Percentiles rank a stretch among this genome's conserved stretches.
Evolutionary conservation across 1,140 invertebrate genomes (phyloP).

Genomic region (Vollenhovia emeryi): DNA sequence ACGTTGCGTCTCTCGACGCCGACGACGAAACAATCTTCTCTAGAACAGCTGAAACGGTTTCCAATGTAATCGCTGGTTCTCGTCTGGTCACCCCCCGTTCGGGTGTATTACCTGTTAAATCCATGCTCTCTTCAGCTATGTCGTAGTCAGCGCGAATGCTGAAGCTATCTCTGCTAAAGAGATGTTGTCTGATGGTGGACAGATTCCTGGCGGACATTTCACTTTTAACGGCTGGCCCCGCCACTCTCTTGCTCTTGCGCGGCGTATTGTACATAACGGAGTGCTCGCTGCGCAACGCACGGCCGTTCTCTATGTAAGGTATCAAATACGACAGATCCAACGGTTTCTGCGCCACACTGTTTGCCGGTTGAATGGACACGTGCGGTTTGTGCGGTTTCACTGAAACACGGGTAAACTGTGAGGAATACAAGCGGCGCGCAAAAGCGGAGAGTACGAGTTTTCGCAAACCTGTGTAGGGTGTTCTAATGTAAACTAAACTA

Average conservation of each 20-base stretch:
- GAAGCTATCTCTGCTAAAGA: slow-evolving; percentile 83
- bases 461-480: slow-evolving; percentile 81
- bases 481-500: slow-evolving; percentile 78
- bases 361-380: slow-evolving; percentile 81
- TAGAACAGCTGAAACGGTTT: slow-evolving; percentile 18
- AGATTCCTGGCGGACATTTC: slow-evolving; percentile 75
- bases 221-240: slow-evolving; percentile 56
- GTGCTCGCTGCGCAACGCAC: slow-evolving; percentile 79
- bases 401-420: slow-evolving; percentile 55
- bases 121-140: slow-evolving; percentile 76
- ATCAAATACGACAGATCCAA: slow-evolving; percentile 79
- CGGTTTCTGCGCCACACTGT: slow-evolving; percentile 73
- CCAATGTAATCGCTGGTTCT: not conserved
- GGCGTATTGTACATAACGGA: slow-evolving; percentile 84
- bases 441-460: not conserved
- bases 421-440: not conserved
- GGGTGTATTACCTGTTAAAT: slow-evolving; percentile 79
- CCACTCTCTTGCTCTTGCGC: slow-evolving; percentile 61
- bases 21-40: slow-evolving; percentile 1
- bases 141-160: slow-evolving; percentile 70
- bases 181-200: slow-evolving; percentile 81
- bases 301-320: slow-evolving; percentile 82
- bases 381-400: slow-evolving; percentile 81
- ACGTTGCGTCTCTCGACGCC: not conserved
- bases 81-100: not conserved